A percentile compares a stretch with the other conserved stretches of the same genome.
Evolutionary conservation across 2,113 vertebrate genomes (phyloP).

Genomic region (Callocephalon fimbriatum): DNA sequence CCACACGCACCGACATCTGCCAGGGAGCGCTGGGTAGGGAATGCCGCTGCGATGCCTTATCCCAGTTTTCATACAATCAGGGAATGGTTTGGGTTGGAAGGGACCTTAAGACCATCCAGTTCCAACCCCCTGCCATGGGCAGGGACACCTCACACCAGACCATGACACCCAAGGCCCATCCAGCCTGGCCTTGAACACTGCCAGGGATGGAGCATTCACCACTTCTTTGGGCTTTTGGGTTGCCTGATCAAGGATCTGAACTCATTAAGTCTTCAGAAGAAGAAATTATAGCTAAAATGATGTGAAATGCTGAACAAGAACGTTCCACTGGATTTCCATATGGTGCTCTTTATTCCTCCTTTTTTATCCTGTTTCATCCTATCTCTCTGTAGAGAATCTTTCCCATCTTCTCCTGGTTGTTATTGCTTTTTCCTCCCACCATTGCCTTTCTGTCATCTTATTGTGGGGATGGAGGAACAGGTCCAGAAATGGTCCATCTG

Average conservation of each 20-base stretch:
- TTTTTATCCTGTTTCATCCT: not conserved
- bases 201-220: not conserved
- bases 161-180: no score
- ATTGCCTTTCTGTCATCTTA: not conserved
- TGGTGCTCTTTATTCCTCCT: not conserved
- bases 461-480: rapidly evolving
- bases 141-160: no score
- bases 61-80: no score
- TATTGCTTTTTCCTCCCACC: not conserved
- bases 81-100: not conserved
- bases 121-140: not conserved
- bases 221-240: not conserved
- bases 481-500: not conserved
- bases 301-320: not conserved
- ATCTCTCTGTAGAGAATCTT: not conserved
- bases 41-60: no score
- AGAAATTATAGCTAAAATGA: not conserved
- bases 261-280: not conserved
- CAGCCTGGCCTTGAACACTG: not conserved
- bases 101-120: not conserved
- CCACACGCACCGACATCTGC: no score
- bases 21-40: no score
- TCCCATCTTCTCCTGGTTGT: not conserved
- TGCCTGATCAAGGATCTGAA: not conserved
- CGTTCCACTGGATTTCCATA: not conserved